Conservation (phyloP, 2,888 invertebrate species). For the Apamea anceps region DNA sequence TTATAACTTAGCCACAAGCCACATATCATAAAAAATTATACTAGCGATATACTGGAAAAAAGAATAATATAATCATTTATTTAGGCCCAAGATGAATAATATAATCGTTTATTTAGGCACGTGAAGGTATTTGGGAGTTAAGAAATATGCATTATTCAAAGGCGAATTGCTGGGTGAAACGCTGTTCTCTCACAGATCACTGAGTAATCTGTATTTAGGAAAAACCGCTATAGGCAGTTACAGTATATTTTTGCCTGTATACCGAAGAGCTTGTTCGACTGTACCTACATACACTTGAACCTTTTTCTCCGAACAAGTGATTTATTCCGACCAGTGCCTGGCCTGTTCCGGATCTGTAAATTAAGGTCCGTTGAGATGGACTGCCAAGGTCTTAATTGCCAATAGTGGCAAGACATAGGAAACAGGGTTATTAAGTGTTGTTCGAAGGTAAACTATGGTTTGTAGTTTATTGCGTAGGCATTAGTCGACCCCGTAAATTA, state of each 20-base stretch:
- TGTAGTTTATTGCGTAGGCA: constrained; percentile 17
- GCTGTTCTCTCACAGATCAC: neutral
- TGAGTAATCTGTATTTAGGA: neutral
- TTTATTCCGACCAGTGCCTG: constrained; percentile 37
- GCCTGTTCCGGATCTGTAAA: constrained; percentile 52
- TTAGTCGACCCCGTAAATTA: neutral
- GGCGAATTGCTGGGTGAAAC: too few relatives aligned
- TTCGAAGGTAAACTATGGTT: constrained; percentile 20
- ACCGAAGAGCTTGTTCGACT: constrained; percentile 6
- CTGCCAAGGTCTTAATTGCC: constrained; percentile 36
- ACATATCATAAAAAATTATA: neutral
- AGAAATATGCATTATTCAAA: neutral
- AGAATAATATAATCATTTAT: neutral
- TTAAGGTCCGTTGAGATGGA: constrained; percentile 27
- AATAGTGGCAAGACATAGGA: constrained; percentile 24
- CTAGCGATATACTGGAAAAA: neutral
- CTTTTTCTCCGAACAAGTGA: constrained; percentile 25
- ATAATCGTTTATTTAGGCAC: neutral
- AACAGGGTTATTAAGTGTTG: constrained; percentile 12
- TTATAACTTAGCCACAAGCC: too few relatives aligned
- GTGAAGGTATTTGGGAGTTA: neutral
- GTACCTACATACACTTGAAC: constrained; percentile 1
- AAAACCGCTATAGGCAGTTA: neutral
- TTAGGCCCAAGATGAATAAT: neutral
- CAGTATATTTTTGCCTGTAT: neutral